Evolutionary conservation across 2,113 vertebrate species (phyloP).

Genomic region (Excalfactoria chinensis): DNA sequence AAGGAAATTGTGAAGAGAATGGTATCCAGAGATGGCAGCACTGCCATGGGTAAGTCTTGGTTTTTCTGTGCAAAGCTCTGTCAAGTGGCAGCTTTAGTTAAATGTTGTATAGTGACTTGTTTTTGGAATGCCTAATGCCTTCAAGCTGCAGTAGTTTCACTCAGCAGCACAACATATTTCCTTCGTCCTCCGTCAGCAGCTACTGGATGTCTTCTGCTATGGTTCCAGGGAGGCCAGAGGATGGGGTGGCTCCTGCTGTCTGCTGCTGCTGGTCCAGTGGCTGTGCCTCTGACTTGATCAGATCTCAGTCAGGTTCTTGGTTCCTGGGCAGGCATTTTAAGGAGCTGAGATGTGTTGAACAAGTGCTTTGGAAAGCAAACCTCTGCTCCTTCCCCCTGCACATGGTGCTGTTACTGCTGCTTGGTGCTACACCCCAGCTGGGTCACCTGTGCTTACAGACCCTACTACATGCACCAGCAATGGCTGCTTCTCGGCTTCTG

Average conservation of each 20-base stretch:
- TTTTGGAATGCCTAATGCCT: conserved; percentile 38
- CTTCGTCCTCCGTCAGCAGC: not conserved
- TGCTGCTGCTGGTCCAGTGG: not conserved
- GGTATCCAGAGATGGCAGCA: not conserved
- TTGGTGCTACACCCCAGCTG: not conserved
- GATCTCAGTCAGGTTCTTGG: not conserved
- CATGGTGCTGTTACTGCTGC: not conserved
- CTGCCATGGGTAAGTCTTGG: not conserved
- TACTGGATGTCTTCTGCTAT: not conserved
- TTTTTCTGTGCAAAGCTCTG: not conserved
- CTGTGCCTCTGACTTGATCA: not conserved
- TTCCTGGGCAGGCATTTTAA: not conserved
- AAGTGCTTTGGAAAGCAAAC: not conserved
- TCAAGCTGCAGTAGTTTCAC: conserved; percentile 2
- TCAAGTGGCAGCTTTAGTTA: conserved; percentile 27
- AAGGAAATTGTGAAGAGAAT: not conserved
- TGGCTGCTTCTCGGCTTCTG: not conserved
- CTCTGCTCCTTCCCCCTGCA: not conserved
- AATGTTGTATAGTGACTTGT: not conserved
- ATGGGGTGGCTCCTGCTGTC: not conserved
- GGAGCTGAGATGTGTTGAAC: not conserved
- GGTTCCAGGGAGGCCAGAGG: not conserved
- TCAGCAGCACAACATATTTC: not conserved
- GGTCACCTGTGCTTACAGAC: not conserved
- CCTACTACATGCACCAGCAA: not conserved